phyloP scores from a whole-genome alignment of 2,797 vertebrate species.

The Pseudochromis fuscus region DNA sequence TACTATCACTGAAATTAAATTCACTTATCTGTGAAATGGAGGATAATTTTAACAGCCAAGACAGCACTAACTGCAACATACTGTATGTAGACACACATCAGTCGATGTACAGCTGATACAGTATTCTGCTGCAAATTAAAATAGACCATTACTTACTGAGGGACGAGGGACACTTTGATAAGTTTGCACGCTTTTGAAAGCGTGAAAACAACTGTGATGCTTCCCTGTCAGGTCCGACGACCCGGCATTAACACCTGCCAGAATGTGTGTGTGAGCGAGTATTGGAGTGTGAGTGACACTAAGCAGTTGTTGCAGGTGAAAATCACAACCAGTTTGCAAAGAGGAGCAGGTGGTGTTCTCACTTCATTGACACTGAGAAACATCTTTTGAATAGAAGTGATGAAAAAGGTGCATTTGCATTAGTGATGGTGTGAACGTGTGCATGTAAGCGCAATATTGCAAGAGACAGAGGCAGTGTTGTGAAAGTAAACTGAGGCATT shows the following conservation, averaged over 20 bases:
- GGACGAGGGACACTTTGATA: constrained; percentile 8
- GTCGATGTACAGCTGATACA: constrained; percentile 36
- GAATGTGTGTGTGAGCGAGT: too few relatives aligned
- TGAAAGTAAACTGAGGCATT: constrained; percentile 1
- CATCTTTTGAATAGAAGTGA: constrained; percentile 23
- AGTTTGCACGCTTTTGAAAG: constrained; percentile 38
- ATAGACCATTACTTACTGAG: constrained; percentile 35
- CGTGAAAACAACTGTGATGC: constrained; percentile 17
- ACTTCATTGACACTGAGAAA: constrained; percentile 44
- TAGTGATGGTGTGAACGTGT: constrained; percentile 2
- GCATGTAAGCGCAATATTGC: constrained; percentile 10
- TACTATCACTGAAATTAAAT: constrained; percentile 55
- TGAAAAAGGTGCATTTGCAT: constrained; percentile 15
- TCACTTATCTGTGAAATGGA: constrained; percentile 52
- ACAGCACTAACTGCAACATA: constrained; percentile 36
- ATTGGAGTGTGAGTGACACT: constrained; percentile 51
- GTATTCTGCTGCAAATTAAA: constrained; percentile 42
- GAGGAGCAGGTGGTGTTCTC: constrained; percentile 44
- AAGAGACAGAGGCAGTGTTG: neutral
- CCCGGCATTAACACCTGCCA: constrained; percentile 51
- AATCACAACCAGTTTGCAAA: constrained; percentile 40
- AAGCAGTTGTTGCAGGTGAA: constrained; percentile 47
- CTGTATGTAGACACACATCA: constrained; percentile 19
- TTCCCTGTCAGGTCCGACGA: constrained; percentile 28
- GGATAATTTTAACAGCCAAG: constrained; percentile 29